Percentiles rank a stretch among this genome's conserved stretches.
phyloP scores from a whole-genome alignment of 2,113 vertebrate genomes.

The Bombycilla garrulus region DNA sequence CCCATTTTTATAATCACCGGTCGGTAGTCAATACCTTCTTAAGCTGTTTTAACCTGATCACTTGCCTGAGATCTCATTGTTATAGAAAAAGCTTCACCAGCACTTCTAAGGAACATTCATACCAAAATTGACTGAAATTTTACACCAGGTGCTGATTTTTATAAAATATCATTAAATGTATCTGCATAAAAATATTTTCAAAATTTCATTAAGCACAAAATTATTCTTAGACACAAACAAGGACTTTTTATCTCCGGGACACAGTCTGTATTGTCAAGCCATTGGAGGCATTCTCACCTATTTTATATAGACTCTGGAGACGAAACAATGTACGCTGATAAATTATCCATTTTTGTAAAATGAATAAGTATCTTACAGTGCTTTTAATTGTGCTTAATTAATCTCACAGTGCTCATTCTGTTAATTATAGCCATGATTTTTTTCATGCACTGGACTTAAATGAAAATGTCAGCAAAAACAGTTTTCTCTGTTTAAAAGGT shows the following conservation, averaged over 20 bases:
- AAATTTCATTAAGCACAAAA: not conserved
- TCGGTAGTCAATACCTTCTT: not conserved
- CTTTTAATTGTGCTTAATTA: too few relatives aligned
- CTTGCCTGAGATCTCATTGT: not conserved
- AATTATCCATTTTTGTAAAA: not conserved
- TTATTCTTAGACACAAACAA: not conserved
- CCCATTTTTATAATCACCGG: not conserved
- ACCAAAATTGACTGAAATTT: not conserved
- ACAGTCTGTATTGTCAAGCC: not conserved
- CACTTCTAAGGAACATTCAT: not conserved
- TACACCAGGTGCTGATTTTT: not conserved
- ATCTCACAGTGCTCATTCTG: not conserved
- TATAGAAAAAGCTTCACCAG: not conserved
- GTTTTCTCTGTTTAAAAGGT: not conserved
- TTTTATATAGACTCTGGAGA: not conserved
- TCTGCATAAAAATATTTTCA: not conserved
- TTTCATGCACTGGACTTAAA: not conserved
- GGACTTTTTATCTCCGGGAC: not conserved
- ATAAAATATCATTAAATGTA: not conserved
- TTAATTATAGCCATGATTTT: not conserved
- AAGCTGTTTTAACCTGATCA: not conserved
- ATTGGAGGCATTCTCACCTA: not conserved
- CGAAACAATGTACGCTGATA: not conserved
- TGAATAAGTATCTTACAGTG: too few relatives aligned
- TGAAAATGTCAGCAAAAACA: not conserved